Percentiles rank a stretch among this genome's conserved stretches.
phyloP scores from a whole-genome alignment of 1,140 invertebrate genomes.

The Caenorhabditis tropicalis region DNA sequence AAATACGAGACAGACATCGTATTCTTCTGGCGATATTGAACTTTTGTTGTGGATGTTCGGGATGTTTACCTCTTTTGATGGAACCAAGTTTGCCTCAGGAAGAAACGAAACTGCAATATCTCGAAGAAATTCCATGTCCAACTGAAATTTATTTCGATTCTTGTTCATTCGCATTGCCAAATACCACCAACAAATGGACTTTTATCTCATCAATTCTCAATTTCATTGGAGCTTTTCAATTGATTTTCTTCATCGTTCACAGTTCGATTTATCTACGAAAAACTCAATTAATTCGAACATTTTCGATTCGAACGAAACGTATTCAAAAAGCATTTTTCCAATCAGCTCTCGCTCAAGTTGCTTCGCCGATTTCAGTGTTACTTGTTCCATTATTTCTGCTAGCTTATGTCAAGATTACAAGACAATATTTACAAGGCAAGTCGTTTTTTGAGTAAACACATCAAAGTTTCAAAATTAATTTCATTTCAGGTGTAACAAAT shows the following conservation, averaged over 20 bases:
- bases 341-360: neutral
- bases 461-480: neutral
- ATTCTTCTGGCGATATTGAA: neutral
- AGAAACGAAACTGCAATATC: neutral
- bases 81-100: neutral
- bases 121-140: neutral
- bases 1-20: neutral
- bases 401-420: neutral
- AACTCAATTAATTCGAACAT: neutral
- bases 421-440: neutral
- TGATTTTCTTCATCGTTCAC: neutral
- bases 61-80: neutral
- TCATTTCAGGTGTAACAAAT: neutral
- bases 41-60: neutral
- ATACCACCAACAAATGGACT: neutral
- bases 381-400: neutral
- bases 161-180: neutral
- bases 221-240: neutral
- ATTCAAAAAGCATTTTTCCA: neutral
- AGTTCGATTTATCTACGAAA: neutral
- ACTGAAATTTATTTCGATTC: neutral
- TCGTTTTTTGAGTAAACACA: neutral
- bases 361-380: neutral
- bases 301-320: neutral
- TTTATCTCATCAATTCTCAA: neutral